Base-by-base conservation (phyloP, 2,888 invertebrate species). In the Anorthoa munda region DNA sequence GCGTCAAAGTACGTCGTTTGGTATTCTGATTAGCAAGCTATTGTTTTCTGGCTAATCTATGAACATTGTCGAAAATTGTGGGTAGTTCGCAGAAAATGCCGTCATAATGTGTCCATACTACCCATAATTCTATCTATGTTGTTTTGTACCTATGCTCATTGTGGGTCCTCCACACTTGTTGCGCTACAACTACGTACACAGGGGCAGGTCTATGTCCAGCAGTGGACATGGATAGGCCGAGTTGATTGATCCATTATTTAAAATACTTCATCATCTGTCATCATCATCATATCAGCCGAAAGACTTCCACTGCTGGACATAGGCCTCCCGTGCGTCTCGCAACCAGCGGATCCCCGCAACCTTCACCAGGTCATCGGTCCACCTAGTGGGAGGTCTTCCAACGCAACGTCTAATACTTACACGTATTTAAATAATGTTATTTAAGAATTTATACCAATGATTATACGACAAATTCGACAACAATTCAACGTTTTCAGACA, bases 11-110 rank as follows among this genome's bases (percentile, higher is more conserved):
- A 4, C 13, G 21, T 11, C 15, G 11, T 45, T 58, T 79, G 63
- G 18, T 58, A 79, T 58, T 46, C 4, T 48, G 48, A 73, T 76
- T 79, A 63, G 31, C 23, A 31, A 59, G 21, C 13, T 21, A 61
- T 58, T 74, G 31, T 63, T 79, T 50, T 58, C 17, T 46, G 74
- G 48, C 21, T 31, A 56, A 39, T 56, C 31, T 46, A 45, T 31
- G 48, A 50, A 75, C 21, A 61, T 55, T 70, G 13, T 0, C 7
- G n/a, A 21, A 21, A 46, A 51, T 46, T 31, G 11, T 58, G 51
- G n/a, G 23, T 72, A n/a, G 9, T 45, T 2, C 31, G 18, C 18
- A 70, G 23, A 23, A 73, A 71, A 73, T 39, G 23, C 23, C 48
- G 48, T 21, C 46, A 1, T 46, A 48, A 12, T 23, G 21, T 15